Conservation (phyloP, 2,113 vertebrate genomes). For the Pseudorhombus dupliciocellatus region DNA sequence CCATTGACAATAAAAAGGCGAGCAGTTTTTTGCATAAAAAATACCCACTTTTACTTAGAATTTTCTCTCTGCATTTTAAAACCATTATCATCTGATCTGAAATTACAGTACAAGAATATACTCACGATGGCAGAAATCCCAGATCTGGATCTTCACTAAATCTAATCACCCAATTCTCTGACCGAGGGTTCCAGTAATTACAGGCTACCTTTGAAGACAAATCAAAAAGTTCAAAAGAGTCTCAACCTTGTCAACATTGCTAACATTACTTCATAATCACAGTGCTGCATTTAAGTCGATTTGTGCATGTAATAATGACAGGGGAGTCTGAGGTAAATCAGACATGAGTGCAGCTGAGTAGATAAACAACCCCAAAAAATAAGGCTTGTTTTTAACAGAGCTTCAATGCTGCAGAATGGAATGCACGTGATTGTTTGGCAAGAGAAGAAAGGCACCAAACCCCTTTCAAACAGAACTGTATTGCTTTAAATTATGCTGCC, state of each 20-base stretch:
- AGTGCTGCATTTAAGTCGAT: not conserved
- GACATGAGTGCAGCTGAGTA: slow-evolving; percentile 15
- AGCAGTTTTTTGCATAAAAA: not conserved
- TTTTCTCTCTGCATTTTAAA: not conserved
- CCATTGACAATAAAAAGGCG: not conserved
- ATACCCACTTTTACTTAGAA: not conserved
- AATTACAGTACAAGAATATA: not conserved
- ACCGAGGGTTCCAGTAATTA: not conserved
- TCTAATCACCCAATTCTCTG: not conserved
- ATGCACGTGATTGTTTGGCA: slow-evolving; percentile 11
- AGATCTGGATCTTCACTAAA: not conserved
- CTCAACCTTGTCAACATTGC: slow-evolving; percentile 6
- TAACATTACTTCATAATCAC: slow-evolving; percentile 21
- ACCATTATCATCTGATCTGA: not conserved
- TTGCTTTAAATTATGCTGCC: not conserved
- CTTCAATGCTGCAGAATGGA: slow-evolving; percentile 1
- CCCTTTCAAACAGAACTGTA: not conserved
- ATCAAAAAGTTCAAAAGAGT: slow-evolving; percentile 3
- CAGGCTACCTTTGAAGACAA: not conserved
- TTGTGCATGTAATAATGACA: slow-evolving; percentile 30
- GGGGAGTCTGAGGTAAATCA: slow-evolving; percentile 22
- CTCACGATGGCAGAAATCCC: slow-evolving; percentile 10
- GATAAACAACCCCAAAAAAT: slow-evolving; percentile 28
- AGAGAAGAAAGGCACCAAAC: not conserved
- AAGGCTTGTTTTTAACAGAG: slow-evolving; percentile 28